Percentiles rank a stretch among this genome's conserved stretches.
Evolutionary conservation across 1,140 invertebrate genomes (phyloP).

Genomic region (Drosophila eugracilis): DNA sequence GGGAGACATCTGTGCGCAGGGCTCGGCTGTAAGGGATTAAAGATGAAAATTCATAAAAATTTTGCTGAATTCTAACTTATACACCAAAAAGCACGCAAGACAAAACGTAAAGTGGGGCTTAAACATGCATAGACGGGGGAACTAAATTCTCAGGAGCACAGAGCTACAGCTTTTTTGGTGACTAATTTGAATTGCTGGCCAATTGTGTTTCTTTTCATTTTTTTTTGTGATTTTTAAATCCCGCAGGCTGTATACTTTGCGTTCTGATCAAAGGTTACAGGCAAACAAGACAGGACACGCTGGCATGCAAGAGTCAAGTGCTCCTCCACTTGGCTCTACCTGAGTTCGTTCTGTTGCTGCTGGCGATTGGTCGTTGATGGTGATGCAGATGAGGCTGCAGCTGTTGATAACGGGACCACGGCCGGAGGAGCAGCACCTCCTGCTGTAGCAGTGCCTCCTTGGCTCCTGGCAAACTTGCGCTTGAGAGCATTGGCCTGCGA

Average conservation of each 20-base stretch:
- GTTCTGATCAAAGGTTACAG: conserved; percentile 27
- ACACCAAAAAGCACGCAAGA: conserved; percentile 41
- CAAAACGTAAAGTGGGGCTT: conserved; percentile 3
- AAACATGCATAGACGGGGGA: conserved; percentile 38
- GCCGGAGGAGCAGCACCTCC: conserved; percentile 40
- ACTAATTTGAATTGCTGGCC: not conserved
- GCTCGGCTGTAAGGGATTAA: conserved; percentile 87
- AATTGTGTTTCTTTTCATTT: conserved; percentile 21
- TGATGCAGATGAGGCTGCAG: conserved; percentile 23
- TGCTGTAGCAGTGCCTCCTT: conserved; percentile 13
- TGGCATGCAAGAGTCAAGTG: conserved; percentile 67
- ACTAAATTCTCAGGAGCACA: conserved; percentile 34
- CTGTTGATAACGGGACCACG: conserved; percentile 3
- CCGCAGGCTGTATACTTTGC: conserved; percentile 42
- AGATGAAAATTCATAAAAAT: not conserved
- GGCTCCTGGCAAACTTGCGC: conserved; percentile 64
- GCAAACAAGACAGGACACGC: conserved; percentile 55
- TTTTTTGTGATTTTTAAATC: conserved; percentile 17
- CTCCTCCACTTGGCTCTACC: conserved; percentile 76
- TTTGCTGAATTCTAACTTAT: not conserved
- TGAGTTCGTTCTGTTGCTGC: conserved; percentile 80
- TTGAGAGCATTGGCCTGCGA: conserved; percentile 53
- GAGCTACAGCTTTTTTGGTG: conserved; percentile 32
- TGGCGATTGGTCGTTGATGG: conserved; percentile 45
- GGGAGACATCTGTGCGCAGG: conserved; percentile 93